Percentiles rank a stretch among this genome's conserved stretches.
Conservation (phyloP, 2,888 invertebrate genomes). For the Oscheius sp. region DNA sequence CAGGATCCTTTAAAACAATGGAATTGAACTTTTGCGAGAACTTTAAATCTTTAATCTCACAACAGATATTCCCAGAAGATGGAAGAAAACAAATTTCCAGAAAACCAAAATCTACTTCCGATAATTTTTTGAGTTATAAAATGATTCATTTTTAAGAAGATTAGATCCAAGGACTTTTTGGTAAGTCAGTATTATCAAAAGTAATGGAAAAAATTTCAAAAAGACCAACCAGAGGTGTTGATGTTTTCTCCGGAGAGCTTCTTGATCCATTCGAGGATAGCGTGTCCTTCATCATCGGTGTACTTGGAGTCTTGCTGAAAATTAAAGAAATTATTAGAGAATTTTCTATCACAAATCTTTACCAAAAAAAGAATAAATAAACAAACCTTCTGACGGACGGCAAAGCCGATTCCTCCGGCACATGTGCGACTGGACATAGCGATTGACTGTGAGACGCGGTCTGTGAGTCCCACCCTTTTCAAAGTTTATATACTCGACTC, state of each 20-base stretch:
- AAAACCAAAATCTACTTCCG: no score
- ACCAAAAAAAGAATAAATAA: not conserved
- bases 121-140: no score
- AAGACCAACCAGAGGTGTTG: constrained; percentile 76
- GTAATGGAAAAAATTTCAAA: not conserved
- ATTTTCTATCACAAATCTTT: no score
- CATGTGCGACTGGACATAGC: constrained; percentile 67
- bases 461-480: not conserved
- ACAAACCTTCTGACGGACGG: constrained; percentile 63
- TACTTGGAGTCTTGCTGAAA: constrained; percentile 93
- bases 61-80: no score
- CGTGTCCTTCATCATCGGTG: constrained; percentile 89
- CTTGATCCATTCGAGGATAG: constrained; percentile 91
- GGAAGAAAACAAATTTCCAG: no score
- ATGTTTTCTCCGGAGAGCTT: constrained; percentile 85
- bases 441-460: not conserved
- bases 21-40: no score
- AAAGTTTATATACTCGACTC: not conserved
- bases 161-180: not conserved
- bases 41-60: no score
- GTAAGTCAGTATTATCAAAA: not conserved
- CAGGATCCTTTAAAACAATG: not conserved
- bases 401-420: constrained; percentile 69
- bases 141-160: no score
- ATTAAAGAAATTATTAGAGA: not conserved